Evolutionary conservation across 1,140 invertebrate species (phyloP), one percentile per base, ranked within the genome.

Genomic region (Drosophila insularis): DNA sequence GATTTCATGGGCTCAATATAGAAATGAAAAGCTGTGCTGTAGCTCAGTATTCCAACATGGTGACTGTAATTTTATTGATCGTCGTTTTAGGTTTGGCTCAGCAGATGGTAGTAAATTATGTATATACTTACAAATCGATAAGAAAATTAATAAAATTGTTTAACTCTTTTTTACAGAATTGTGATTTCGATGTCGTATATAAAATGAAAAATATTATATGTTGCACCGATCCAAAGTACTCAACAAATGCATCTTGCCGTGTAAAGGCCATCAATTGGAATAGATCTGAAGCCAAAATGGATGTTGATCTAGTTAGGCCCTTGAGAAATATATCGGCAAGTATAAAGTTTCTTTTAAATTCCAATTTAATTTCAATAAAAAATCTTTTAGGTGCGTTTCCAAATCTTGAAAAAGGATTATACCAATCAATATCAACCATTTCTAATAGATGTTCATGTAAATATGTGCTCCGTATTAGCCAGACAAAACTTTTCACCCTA

Each of bases 121-220:
- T 21, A 6, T 21, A 11, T 21, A 6, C 17, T 6, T 5, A 27
- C 27, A 27, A 6, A 5, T 27, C 27, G 27, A 27, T 27, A 27
- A 23, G 23, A 23, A 4, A 27, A 5, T 27, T 4, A 6, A 6
- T 27, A 5, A 27, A 27, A 27, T 27, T 27, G 4, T 5, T 27
- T 6, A 27, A 27, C 27, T 27, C 4, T 27, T 6, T 5, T 1
- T 1, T 5, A 32, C 14, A 73, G 71, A 14, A 54, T 19, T 37
- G 74, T 66, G 74, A 62, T 13, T 31, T 17, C 7, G 37, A 8
- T 5, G 8, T 71, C 4, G 19, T 79, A 1, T 79, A 79, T 32
- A 80, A 80, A 63, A 11, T 60, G 11, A 66, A 27, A n/a, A 80
- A 80, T n/a, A 55, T 80, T 0, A 68, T 75, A 4, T 80, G 78